Evolutionary conservation across 2,113 vertebrate species (phyloP).

Genomic region (Hiodon alosoides): DNA sequence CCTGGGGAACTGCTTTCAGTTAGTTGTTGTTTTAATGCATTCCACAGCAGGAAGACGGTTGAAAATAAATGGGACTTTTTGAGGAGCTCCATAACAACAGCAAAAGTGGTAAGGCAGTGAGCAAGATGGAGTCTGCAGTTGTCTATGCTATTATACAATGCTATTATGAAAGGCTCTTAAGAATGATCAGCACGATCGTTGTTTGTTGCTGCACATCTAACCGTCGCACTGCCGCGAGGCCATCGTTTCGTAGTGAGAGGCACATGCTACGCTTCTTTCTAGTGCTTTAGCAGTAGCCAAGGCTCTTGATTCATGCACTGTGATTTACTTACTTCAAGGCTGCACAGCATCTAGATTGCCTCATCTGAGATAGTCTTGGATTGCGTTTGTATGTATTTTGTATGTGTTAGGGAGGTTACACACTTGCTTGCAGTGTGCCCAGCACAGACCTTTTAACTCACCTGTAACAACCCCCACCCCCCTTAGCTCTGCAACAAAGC

Average conservation of each 20-base stretch:
- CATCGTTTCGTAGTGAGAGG: background rate
- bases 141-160: background rate
- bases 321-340: too few species aligned
- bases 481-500: too few species aligned
- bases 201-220: background rate
- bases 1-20: background rate
- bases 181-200: background rate
- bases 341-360: too few species aligned
- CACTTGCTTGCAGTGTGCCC: too few species aligned
- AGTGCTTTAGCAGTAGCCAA: background rate
- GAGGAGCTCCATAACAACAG: background rate
- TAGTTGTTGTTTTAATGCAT: slow-evolving; percentile 4
- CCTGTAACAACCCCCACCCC: too few species aligned
- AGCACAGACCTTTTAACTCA: too few species aligned
- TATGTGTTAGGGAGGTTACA: too few species aligned
- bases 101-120: background rate
- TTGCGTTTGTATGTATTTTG: too few species aligned
- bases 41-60: background rate
- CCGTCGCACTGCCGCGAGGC: background rate
- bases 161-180: background rate
- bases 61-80: background rate
- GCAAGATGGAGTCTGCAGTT: background rate
- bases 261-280: background rate
- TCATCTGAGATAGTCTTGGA: too few species aligned
- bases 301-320: too few species aligned